A percentile compares a stretch with the other conserved stretches of the same genome.
These are phyloP conservation scores for Malthinus seriepunctatus DNA, from an alignment of 2,888 invertebrate genomes.

Conservation along the genomic window DNA sequence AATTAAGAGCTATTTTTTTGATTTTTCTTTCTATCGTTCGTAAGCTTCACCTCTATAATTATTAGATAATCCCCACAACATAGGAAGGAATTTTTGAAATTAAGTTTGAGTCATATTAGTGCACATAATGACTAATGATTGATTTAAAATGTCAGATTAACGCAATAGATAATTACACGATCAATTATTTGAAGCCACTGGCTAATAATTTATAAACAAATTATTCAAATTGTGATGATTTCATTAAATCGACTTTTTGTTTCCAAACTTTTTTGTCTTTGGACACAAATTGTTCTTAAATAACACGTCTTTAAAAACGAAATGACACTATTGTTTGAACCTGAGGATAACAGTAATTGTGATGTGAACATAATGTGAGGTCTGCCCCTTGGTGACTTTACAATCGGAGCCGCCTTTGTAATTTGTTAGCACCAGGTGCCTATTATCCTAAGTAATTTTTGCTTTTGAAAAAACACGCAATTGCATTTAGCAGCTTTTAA, in stretches of 20 bases:
- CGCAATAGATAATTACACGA: not conserved
- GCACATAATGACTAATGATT: not conserved
- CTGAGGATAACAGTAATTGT: conserved; percentile 26
- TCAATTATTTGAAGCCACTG: conserved; percentile 3
- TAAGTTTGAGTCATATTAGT: too few relatives aligned
- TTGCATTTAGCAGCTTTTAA: conserved; percentile 30
- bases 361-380: conserved; percentile 21
- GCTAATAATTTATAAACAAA: conserved; percentile 1
- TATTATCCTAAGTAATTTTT: conserved; percentile 26
- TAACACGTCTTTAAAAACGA: not conserved
- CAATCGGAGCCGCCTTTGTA: conserved; percentile 25
- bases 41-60: too few relatives aligned
- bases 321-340: conserved; percentile 27
- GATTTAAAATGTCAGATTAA: conserved; percentile 3
- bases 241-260: not conserved
- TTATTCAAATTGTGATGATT: conserved; percentile 1
- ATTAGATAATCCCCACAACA: too few relatives aligned
- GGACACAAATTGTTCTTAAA: not conserved
- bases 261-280: too few relatives aligned
- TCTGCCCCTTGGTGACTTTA: conserved; percentile 31
- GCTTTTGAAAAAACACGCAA: conserved; percentile 28
- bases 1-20: too few relatives aligned
- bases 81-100: too few relatives aligned
- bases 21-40: too few relatives aligned
- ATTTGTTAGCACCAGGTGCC: conserved; percentile 27